phyloP scores from a whole-genome alignment of 2,113 vertebrate species.

The Cnemophilus loriae region DNA sequence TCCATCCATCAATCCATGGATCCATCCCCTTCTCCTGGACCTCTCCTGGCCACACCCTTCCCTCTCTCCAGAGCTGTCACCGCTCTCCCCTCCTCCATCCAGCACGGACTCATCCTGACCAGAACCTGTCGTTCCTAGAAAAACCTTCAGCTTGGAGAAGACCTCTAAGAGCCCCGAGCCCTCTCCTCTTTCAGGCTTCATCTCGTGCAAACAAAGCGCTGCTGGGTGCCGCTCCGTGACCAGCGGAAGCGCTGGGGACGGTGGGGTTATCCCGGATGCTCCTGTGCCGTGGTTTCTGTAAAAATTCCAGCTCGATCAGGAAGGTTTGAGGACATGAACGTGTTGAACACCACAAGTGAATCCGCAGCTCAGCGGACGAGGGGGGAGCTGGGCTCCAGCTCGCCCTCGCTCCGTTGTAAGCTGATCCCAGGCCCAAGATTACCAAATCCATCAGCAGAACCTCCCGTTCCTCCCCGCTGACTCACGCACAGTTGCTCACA shows the following conservation, averaged over 20 bases:
- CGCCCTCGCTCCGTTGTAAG: not conserved
- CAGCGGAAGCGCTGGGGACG: rapidly evolving
- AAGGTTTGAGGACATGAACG: rapidly evolving
- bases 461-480: not conserved
- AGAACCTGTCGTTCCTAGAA: rapidly evolving
- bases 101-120: not conserved
- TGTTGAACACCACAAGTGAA: not conserved
- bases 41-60: not conserved
- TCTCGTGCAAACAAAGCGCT: rapidly evolving
- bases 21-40: not conserved
- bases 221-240: not conserved
- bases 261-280: not conserved
- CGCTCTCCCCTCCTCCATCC: not conserved
- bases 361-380: rapidly evolving
- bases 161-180: not conserved
- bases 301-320: not conserved
- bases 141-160: not conserved
- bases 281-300: rapidly evolving
- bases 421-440: not conserved
- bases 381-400: not conserved
- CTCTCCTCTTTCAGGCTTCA: not conserved
- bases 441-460: not conserved
- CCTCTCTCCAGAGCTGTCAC: not conserved
- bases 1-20: not conserved
- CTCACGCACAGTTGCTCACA: not conserved